Evolutionary conservation across 2,888 invertebrate species (phyloP).

Genomic region (Ornithoptera priamus): DNA sequence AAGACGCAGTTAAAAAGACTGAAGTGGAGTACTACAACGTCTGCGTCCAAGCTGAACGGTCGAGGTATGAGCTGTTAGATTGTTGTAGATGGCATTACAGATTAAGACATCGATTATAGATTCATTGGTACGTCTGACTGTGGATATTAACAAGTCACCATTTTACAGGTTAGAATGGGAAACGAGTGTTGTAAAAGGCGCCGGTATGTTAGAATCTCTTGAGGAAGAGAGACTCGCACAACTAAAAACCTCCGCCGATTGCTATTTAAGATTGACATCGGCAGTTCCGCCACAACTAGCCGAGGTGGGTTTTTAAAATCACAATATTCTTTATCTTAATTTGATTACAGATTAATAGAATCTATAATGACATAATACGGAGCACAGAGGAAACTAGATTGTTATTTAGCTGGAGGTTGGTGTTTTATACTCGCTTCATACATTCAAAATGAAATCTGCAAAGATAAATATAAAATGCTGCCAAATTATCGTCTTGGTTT

Average conservation of each 20-base stretch:
- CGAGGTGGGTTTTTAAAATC: conserved; percentile 72
- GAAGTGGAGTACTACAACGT: conserved; percentile 96
- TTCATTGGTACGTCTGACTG: conserved; percentile 9
- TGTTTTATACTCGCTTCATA: no score
- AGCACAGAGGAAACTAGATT: no score
- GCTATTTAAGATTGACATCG: conserved; percentile 82
- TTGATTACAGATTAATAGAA: not conserved
- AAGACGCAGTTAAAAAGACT: conserved; percentile 93
- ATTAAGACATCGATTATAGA: not conserved
- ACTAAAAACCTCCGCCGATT: conserved; percentile 85
- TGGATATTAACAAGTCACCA: conserved; percentile 3
- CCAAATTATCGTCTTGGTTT: no score
- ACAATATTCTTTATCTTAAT: conserved; percentile 1
- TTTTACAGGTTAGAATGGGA: conserved; percentile 90
- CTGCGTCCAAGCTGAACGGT: conserved; percentile 93
- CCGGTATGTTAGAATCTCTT: conserved; percentile 90
- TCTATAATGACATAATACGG: not conserved
- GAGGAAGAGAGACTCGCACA: conserved; percentile 94
- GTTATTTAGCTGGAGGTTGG: no score
- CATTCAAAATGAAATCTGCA: no score
- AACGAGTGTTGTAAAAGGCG: conserved; percentile 91
- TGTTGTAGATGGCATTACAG: not conserved
- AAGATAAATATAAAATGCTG: no score
- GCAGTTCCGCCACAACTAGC: conserved; percentile 90
- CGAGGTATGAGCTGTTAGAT: conserved; percentile 77